A percentile compares a stretch with the other conserved stretches of the same genome.
phyloP scores from a whole-genome alignment of 2,113 vertebrate species.

The Labeo rohita region DNA sequence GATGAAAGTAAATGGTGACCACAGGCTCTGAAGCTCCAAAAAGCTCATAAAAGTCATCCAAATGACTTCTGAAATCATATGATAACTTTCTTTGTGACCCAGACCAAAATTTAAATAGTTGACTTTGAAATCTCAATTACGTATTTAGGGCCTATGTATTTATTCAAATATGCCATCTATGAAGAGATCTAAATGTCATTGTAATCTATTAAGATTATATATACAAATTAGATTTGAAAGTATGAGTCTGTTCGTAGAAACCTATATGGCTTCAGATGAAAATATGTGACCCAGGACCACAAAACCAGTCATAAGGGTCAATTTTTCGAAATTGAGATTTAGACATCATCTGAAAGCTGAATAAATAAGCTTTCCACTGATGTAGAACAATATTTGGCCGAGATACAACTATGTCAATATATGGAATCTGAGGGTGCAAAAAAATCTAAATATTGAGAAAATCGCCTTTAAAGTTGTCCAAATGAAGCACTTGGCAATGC shows the following conservation, averaged over 20 bases:
- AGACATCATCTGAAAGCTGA: no score
- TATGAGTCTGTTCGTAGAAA: neutral
- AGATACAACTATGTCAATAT: no score
- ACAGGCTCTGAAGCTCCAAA: neutral
- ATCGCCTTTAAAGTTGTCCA: no score
- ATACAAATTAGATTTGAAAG: neutral
- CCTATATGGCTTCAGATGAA: neutral
- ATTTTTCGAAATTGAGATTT: no score
- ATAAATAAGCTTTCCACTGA: no score
- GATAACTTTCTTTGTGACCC: neutral
- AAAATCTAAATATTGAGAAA: no score
- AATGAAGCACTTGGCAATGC: no score
- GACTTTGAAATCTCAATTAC: neutral
- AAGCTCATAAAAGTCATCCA: neutral
- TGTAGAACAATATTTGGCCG: no score
- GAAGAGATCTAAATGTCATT: neutral
- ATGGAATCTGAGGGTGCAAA: no score
- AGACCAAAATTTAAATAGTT: neutral
- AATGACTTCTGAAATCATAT: neutral
- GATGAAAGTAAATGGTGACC: neutral
- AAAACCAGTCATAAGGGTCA: no score
- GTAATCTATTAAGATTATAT: neutral
- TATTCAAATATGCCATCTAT: neutral
- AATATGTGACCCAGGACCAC: no score
- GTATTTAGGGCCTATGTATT: neutral